These are phyloP conservation scores for Drosophila serrata DNA, from an alignment of 1,140 invertebrate genomes.

Conservation along the genomic window DNA sequence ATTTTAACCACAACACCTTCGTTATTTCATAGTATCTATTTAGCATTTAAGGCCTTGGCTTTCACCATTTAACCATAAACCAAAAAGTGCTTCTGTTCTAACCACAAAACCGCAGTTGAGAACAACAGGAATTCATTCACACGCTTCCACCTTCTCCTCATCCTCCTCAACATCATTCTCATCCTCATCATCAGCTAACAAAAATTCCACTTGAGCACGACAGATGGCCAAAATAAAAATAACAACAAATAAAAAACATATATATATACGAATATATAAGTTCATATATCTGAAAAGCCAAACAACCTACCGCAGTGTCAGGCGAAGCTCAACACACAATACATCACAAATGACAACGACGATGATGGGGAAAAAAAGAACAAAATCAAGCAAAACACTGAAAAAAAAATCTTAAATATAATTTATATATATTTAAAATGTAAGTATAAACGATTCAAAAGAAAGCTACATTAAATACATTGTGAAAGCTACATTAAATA, in stretches of 20 bases:
- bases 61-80: conserved; percentile 9
- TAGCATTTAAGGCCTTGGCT: conserved; percentile 14
- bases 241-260: conserved; percentile 19
- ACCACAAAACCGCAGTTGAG: conserved; percentile 15
- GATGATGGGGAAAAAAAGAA: conserved; percentile 28
- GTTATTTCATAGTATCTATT: neutral
- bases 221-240: conserved; percentile 51
- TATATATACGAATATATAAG: conserved; percentile 38
- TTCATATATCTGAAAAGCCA: conserved; percentile 49
- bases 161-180: too few relatives aligned
- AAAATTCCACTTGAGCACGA: conserved; percentile 55
- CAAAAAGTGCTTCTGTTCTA: conserved; percentile 38
- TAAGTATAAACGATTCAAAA: neutral
- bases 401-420: neutral
- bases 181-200: conserved; percentile 28
- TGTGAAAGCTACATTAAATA: neutral
- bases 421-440: neutral
- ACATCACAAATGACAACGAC: conserved; percentile 42
- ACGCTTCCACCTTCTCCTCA: conserved; percentile 27
- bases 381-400: conserved; percentile 15
- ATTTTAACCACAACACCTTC: conserved; percentile 1
- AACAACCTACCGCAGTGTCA: conserved; percentile 60
- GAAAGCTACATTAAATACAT: neutral
- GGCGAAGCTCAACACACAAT: conserved; percentile 64
- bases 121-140: conserved; percentile 41